Conservation (phyloP, 2,888 invertebrate species). For the Shargacucullia verbasci region DNA sequence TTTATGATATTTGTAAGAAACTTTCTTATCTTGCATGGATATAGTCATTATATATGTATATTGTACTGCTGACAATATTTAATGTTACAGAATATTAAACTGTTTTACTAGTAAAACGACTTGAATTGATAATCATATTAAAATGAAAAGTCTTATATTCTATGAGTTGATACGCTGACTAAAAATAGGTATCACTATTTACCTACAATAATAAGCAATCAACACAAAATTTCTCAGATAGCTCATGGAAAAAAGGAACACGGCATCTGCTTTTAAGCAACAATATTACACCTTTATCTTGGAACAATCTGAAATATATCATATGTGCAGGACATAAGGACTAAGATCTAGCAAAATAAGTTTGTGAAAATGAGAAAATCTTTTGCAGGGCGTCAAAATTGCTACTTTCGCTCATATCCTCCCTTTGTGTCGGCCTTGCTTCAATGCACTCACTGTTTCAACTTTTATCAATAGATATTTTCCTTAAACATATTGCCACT, state of each 20-base stretch:
- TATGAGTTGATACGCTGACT: neutral
- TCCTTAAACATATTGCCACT: conserved; percentile 36
- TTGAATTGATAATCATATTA: too few species aligned
- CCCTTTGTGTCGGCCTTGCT: conserved; percentile 73
- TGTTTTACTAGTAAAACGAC: too few species aligned
- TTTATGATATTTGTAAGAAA: conserved; percentile 14
- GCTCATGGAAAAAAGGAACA: conserved; percentile 69
- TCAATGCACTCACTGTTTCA: conserved; percentile 74
- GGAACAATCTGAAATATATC: conserved; percentile 30
- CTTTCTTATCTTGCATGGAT: neutral
- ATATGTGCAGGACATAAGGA: conserved; percentile 45
- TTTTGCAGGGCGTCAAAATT: conserved; percentile 78
- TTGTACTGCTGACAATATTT: too few species aligned
- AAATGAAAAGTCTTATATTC: too few species aligned
- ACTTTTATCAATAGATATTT: conserved; percentile 65
- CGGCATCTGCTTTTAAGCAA: conserved; percentile 68
- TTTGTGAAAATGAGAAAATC: conserved; percentile 64
- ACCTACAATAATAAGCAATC: conserved; percentile 20
- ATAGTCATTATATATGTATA: too few species aligned
- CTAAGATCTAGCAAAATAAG: conserved; percentile 46
- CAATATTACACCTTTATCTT: conserved; percentile 40
- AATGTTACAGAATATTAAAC: too few species aligned
- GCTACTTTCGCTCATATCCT: conserved; percentile 79
- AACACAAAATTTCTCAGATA: conserved; percentile 36
- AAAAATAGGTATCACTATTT: conserved; percentile 1